A percentile compares a stretch with the other conserved stretches of the same genome.
Evolutionary conservation across 2,797 vertebrate genomes (phyloP).

Genomic region (Linurgus olivaceus): DNA sequence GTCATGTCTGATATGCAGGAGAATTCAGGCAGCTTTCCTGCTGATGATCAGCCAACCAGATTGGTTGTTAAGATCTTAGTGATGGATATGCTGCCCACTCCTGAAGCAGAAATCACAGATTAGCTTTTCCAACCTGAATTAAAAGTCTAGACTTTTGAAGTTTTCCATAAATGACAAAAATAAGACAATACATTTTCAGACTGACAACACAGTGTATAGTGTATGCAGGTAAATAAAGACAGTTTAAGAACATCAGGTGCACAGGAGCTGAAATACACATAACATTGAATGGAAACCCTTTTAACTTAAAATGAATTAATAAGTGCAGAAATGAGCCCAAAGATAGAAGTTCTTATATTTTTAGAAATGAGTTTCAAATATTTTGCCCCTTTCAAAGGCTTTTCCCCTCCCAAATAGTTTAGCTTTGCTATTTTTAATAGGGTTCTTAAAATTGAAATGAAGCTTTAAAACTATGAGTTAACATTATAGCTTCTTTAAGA

Average conservation of each 20-base stretch:
- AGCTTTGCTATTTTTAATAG: background rate
- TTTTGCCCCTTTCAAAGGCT: background rate
- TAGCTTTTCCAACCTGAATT: background rate
- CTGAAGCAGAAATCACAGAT: background rate
- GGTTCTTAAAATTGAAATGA: background rate
- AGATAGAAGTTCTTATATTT: background rate
- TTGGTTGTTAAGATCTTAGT: background rate
- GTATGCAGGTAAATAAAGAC: background rate
- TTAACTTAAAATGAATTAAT: background rate
- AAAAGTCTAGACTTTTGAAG: background rate
- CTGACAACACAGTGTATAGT: background rate
- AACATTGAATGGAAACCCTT: background rate
- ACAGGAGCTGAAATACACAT: background rate
- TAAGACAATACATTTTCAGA: background rate
- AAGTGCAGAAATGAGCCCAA: background rate
- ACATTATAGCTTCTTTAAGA: background rate
- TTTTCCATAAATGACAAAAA: background rate
- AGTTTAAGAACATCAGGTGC: background rate
- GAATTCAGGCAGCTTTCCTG: background rate
- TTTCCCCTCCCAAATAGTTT: background rate
- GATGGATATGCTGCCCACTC: background rate
- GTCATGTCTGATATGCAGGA: background rate
- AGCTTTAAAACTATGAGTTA: background rate
- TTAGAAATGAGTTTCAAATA: background rate
- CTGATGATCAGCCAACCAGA: background rate